phyloP scores from a whole-genome alignment of 2,888 invertebrate species.

The Spilarctia lutea region DNA sequence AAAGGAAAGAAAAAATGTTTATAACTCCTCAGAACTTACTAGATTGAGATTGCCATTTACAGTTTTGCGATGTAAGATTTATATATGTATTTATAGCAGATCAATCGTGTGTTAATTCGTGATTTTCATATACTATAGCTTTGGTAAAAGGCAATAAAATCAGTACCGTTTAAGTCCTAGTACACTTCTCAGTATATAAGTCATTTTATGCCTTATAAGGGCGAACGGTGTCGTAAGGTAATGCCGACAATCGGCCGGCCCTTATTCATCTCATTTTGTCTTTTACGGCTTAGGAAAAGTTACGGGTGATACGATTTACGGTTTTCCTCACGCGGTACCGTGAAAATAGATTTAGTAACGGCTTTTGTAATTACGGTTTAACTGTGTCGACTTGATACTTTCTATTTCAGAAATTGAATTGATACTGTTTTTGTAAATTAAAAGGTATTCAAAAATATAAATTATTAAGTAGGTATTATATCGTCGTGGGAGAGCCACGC shows the following conservation, averaged over 20 bases:
- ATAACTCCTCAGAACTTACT: no score
- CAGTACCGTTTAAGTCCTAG: slow-evolving; percentile 1
- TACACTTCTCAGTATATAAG: slow-evolving; percentile 15
- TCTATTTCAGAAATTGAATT: not conserved
- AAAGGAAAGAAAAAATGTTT: no score
- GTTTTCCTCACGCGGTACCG: slow-evolving; percentile 22
- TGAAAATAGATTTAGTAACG: slow-evolving; percentile 18
- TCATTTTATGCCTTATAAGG: slow-evolving; percentile 17
- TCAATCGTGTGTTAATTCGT: no score
- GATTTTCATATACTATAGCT: not conserved
- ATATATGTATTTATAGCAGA: no score
- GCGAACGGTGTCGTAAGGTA: slow-evolving; percentile 6
- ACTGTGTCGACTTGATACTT: not conserved
- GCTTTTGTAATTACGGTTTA: slow-evolving; percentile 11
- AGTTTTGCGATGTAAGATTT: no score
- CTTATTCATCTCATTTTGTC: slow-evolving; percentile 16
- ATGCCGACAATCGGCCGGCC: slow-evolving; percentile 17
- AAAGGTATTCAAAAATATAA: no score
- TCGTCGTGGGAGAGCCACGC: no score
- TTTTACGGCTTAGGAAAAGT: slow-evolving; percentile 34
- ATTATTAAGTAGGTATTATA: no score
- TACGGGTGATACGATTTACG: slow-evolving; percentile 31
- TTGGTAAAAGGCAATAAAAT: not conserved
- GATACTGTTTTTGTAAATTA: no score
- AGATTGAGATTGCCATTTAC: no score